Percentiles rank a stretch among this genome's conserved stretches.
These are phyloP conservation scores for Lumbricus terrestris DNA, from an alignment of 2,888 invertebrate genomes.

Conservation along the genomic window DNA sequence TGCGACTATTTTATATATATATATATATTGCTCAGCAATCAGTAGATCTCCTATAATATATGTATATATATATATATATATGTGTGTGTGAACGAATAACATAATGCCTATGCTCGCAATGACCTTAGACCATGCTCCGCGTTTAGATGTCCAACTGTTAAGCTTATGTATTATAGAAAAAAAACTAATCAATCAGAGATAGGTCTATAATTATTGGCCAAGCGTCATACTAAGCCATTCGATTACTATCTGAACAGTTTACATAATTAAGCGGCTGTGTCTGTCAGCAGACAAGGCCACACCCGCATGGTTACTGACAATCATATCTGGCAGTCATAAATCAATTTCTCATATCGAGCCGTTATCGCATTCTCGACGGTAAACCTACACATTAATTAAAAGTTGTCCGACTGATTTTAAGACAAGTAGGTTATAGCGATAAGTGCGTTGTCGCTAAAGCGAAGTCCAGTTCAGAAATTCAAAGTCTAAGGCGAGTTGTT, in stretches of 20 bases:
- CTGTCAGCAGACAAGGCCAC: not conserved
- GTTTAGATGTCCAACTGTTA: not conserved
- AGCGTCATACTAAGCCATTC: not conserved
- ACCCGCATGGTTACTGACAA: not conserved
- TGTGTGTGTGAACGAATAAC: not conserved
- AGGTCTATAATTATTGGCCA: not conserved
- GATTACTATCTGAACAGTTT: not conserved
- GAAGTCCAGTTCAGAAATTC: not conserved
- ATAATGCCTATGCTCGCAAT: too few species aligned
- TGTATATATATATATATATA: not conserved
- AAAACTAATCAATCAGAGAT: not conserved
- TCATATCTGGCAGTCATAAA: not conserved
- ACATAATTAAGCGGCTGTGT: not conserved
- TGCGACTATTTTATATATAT: too few species aligned
- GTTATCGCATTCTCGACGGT: not conserved
- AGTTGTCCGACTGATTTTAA: not conserved
- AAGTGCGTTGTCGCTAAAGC: not conserved
- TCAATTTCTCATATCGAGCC: not conserved
- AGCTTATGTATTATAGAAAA: not conserved
- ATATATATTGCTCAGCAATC: too few species aligned
- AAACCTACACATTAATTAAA: not conserved
- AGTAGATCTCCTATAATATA: too few species aligned
- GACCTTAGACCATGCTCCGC: not conserved
- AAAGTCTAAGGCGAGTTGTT: not conserved
- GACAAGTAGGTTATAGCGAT: not conserved